These are phyloP conservation scores for Taenioides sp. DNA, from an alignment of 2,797 vertebrate species.

Conservation along the genomic window DNA sequence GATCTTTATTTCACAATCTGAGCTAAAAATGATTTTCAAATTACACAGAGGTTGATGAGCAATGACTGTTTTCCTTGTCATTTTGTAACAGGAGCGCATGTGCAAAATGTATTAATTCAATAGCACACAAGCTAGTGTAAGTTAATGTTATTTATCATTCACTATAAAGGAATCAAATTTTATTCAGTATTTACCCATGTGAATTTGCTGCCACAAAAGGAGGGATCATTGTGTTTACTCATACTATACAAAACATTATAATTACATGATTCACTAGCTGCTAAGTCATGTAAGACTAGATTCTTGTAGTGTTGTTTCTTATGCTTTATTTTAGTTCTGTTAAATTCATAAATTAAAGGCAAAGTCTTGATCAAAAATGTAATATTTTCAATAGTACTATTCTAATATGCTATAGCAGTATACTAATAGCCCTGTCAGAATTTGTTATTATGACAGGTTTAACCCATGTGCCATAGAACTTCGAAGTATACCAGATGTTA, in stretches of 20 bases:
- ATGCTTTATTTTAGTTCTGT: too few species aligned
- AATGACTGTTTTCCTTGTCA: slow-evolving; percentile 21
- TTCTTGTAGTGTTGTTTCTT: too few species aligned
- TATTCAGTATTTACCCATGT: too few species aligned
- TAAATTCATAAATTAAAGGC: too few species aligned
- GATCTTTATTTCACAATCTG: slow-evolving; percentile 31
- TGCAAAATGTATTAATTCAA: too few species aligned
- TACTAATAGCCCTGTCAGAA: not conserved
- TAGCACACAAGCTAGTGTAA: not conserved
- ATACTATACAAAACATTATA: too few species aligned
- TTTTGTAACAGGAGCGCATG: not conserved
- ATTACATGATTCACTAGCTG: too few species aligned
- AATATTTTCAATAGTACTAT: too few species aligned
- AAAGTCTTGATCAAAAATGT: not conserved
- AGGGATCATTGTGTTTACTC: not conserved
- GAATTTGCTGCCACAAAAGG: not conserved
- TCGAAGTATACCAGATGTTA: slow-evolving; percentile 21
- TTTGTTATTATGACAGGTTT: not conserved
- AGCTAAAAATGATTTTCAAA: slow-evolving; percentile 40
- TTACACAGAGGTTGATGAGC: slow-evolving; percentile 35
- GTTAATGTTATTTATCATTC: not conserved
- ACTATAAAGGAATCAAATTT: not conserved
- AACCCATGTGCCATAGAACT: too few species aligned
- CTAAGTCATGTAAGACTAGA: too few species aligned
- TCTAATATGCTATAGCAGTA: too few species aligned